Conservation (phyloP, 2,797 vertebrate species). For the Zenarchopterus dispar region DNA sequence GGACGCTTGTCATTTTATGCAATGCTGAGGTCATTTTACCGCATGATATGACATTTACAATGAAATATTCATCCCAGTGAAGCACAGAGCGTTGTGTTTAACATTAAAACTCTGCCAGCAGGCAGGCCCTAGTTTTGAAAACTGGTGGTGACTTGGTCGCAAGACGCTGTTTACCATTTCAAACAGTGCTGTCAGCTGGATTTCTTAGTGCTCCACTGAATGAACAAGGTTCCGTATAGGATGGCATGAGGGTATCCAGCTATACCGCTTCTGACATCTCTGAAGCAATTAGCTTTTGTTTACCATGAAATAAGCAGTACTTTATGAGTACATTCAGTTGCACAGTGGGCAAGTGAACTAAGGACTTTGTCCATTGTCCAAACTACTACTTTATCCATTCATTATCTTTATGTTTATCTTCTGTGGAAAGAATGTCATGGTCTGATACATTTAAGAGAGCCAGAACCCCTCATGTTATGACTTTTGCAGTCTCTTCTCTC, state of each 20-base stretch:
- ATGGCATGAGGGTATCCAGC: background rate
- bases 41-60: constrained; percentile 63
- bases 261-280: constrained; percentile 8
- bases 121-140: constrained; percentile 55
- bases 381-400: no score
- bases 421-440: no score
- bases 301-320: constrained; percentile 8
- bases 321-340: background rate
- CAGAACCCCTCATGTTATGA: background rate
- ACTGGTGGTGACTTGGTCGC: constrained; percentile 51
- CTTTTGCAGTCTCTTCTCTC: no score
- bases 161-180: constrained; percentile 67
- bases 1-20: constrained; percentile 50
- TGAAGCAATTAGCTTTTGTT: constrained; percentile 13
- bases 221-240: constrained; percentile 7
- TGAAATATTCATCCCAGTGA: constrained; percentile 70
- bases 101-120: constrained; percentile 68
- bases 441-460: background rate
- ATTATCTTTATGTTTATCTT: no score
- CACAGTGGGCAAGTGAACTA: no score
- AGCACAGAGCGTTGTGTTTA: constrained; percentile 61
- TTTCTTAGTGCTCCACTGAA: constrained; percentile 40
- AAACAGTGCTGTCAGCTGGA: constrained; percentile 53
- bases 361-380: no score
- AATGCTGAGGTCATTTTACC: constrained; percentile 55